phyloP scores from a whole-genome alignment of 2,888 invertebrate genomes.

The Eupithecia abbreviata region DNA sequence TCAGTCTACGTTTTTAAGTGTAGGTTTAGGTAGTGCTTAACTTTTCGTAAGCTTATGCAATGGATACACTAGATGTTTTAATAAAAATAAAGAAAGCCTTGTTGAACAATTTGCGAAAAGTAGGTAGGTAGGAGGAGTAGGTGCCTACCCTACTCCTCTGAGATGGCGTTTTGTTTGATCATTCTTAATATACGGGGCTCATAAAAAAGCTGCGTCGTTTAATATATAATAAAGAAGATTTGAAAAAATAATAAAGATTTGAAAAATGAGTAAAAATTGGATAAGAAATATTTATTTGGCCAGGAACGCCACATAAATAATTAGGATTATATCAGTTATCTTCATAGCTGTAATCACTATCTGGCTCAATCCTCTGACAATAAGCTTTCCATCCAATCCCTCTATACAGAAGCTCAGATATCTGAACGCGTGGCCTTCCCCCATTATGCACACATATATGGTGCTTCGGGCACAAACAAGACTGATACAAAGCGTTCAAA shows the following conservation, averaged over 20 bases:
- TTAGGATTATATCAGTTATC: slow-evolving; percentile 51
- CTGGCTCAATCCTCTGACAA: slow-evolving; percentile 69
- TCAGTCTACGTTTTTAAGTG: too few relatives aligned
- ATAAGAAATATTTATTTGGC: too few relatives aligned
- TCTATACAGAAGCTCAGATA: slow-evolving; percentile 82
- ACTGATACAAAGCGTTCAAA: slow-evolving; percentile 84
- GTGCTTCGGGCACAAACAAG: slow-evolving; percentile 84
- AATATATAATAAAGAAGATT: too few relatives aligned
- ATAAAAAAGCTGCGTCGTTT: not conserved
- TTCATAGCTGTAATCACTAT: slow-evolving; percentile 63
- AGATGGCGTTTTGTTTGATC: not conserved
- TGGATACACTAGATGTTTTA: not conserved
- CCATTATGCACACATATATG: slow-evolving; percentile 84
- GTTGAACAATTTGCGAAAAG: not conserved
- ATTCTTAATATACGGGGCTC: not conserved
- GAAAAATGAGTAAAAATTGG: not conserved
- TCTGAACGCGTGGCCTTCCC: slow-evolving; percentile 68
- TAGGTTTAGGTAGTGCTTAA: not conserved
- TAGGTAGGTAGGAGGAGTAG: too few relatives aligned
- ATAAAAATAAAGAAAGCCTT: not conserved
- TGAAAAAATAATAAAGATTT: not conserved
- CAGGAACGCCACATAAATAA: too few relatives aligned
- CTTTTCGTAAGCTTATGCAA: not conserved
- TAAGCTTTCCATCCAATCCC: slow-evolving; percentile 84
- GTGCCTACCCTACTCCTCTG: too few relatives aligned